These are phyloP conservation scores for Bellardia bayeri DNA, from an alignment of 2,888 invertebrate species.

Conservation along the genomic window DNA sequence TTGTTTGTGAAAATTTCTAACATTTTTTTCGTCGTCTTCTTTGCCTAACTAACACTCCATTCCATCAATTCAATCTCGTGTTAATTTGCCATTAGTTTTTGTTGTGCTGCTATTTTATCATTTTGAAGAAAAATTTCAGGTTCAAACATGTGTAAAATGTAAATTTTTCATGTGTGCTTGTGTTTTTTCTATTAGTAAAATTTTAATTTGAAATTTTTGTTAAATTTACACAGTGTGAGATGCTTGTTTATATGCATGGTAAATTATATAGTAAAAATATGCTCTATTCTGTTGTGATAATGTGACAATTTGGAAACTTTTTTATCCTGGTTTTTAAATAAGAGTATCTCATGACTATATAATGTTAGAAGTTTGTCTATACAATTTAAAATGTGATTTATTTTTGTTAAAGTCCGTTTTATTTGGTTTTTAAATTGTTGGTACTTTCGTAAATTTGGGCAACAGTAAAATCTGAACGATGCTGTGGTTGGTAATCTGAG, in stretches of 20 bases:
- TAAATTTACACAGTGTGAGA: neutral
- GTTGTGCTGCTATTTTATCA: slow-evolving; percentile 27
- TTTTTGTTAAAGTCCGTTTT: too few species aligned
- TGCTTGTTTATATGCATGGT: neutral
- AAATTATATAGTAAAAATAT: neutral
- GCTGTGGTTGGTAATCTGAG: too few species aligned
- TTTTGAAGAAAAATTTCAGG: slow-evolving; percentile 53
- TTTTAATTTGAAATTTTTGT: slow-evolving; percentile 5
- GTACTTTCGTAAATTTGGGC: too few species aligned
- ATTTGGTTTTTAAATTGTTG: too few species aligned
- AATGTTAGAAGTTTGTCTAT: too few species aligned
- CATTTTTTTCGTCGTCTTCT: slow-evolving; percentile 24
- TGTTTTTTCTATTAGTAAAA: slow-evolving; percentile 14
- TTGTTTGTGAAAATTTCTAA: slow-evolving; percentile 30
- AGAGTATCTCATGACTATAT: too few species aligned
- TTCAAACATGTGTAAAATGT: slow-evolving; percentile 61
- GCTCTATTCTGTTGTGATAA: too few species aligned
- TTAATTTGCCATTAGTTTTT: slow-evolving; percentile 53
- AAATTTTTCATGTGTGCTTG: slow-evolving; percentile 38
- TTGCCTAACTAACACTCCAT: slow-evolving; percentile 12
- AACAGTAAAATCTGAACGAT: too few species aligned
- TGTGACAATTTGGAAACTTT: too few species aligned
- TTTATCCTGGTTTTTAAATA: too few species aligned
- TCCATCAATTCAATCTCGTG: slow-evolving; percentile 53
- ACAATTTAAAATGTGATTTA: too few species aligned